A percentile compares a stretch with the other conserved stretches of the same genome.
phyloP scores from a whole-genome alignment of 2,113 vertebrate species.

The Parus major region DNA sequence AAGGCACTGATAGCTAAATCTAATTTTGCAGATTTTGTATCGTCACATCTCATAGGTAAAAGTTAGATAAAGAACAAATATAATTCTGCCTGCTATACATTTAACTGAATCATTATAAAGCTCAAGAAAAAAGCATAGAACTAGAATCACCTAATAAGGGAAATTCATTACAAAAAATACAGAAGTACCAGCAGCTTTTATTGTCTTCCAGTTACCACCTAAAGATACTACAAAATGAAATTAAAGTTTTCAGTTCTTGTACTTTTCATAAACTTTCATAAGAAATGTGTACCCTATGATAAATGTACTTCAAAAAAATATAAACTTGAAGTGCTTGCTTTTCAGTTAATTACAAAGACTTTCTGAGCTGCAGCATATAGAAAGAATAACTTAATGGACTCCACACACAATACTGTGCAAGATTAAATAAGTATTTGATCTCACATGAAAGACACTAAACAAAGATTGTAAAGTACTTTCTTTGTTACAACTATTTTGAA shows the following conservation, averaged over 20 bases:
- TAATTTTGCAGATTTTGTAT: background rate
- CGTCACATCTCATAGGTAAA: background rate
- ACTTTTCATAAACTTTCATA: background rate
- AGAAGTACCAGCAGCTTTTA: background rate
- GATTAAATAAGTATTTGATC: background rate
- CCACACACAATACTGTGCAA: background rate
- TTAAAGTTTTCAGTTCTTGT: background rate
- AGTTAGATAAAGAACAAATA: background rate
- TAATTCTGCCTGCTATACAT: background rate
- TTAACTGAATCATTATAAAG: background rate
- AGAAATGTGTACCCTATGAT: background rate
- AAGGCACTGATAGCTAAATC: background rate
- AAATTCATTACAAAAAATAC: background rate
- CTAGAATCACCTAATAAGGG: background rate
- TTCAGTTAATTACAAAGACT: background rate
- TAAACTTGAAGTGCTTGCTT: background rate
- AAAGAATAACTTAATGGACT: background rate
- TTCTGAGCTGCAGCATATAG: background rate
- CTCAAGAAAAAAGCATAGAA: background rate
- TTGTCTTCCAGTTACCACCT: background rate
- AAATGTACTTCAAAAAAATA: background rate
- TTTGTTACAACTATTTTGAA: background rate
- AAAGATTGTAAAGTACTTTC: background rate
- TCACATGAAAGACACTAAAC: background rate
- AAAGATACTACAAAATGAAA: background rate